Evolutionary conservation across 2,888 invertebrate species (phyloP).

Genomic region (Pherbina coryleti): DNA sequence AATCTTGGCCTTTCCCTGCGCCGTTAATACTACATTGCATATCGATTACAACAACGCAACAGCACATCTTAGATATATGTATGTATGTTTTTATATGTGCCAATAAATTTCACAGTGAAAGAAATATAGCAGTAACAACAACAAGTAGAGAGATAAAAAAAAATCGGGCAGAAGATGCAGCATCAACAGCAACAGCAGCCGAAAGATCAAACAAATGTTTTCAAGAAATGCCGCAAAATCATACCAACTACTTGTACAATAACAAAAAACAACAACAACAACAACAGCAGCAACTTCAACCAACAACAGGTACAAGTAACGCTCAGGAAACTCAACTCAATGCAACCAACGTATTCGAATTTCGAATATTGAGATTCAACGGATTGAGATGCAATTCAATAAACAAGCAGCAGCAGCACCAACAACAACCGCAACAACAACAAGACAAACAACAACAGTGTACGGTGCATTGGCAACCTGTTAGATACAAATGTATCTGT

Average conservation of each 20-base stretch:
- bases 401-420: constrained; percentile 25
- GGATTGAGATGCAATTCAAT: constrained; percentile 33
- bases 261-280: background rate
- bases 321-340: background rate
- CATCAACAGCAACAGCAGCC: background rate
- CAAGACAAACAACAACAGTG: background rate
- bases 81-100: constrained; percentile 9
- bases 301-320: constrained; percentile 1
- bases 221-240: constrained; percentile 34
- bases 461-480: constrained; percentile 38
- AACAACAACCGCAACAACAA: background rate
- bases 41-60: constrained; percentile 19
- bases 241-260: constrained; percentile 19
- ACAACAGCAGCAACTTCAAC: constrained; percentile 5
- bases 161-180: background rate
- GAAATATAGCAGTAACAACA: background rate
- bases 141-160: background rate
- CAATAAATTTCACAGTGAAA: constrained; percentile 30
- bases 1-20: background rate
- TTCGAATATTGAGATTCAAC: constrained; percentile 28
- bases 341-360: background rate
- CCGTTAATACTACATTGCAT: no score
- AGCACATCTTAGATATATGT: background rate
- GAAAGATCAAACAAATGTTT: constrained; percentile 35
- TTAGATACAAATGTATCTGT: constrained; percentile 40